phyloP scores from a whole-genome alignment of 2,113 vertebrate genomes.

The Cisticola juncidis region DNA sequence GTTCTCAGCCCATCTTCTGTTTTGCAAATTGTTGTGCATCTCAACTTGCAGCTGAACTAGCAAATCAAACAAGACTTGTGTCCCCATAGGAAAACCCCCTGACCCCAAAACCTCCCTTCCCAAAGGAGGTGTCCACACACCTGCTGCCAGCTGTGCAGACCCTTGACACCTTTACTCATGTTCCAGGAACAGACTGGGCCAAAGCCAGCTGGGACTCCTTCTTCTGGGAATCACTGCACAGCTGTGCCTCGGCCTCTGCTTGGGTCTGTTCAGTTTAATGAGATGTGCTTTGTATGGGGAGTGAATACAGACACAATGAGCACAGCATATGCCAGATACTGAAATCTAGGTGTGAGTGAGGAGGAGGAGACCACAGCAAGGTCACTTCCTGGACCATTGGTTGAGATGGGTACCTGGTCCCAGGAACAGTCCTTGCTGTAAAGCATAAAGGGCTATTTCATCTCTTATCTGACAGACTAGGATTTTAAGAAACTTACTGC shows the following conservation, averaged over 20 bases:
- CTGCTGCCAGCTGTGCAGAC: not conserved
- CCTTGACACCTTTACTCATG: fast-evolving
- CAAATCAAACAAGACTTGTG: not conserved
- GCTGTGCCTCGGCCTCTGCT: not conserved
- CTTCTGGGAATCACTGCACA: not conserved
- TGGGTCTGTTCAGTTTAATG: too few species aligned
- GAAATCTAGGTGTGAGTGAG: not conserved
- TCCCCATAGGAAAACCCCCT: not conserved
- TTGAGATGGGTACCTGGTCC: not conserved
- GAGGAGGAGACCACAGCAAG: not conserved
- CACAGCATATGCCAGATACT: not conserved
- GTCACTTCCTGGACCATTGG: not conserved
- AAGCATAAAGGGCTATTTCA: fast-evolving
- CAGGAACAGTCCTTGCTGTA: not conserved
- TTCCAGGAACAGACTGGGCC: not conserved
- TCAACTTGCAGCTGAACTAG: not conserved
- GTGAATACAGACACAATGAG: fast-evolving
- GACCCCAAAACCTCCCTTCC: not conserved
- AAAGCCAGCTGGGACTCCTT: not conserved
- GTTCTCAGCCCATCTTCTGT: not conserved
- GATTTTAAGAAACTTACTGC: not conserved
- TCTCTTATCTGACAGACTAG: not conserved
- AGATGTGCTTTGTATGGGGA: not conserved
- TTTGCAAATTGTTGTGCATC: not conserved
- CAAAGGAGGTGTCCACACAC: not conserved